Evolutionary conservation across 64 coral and sea anemone species (phyloP).

Genomic region (Catalaphyllia jardinei): DNA sequence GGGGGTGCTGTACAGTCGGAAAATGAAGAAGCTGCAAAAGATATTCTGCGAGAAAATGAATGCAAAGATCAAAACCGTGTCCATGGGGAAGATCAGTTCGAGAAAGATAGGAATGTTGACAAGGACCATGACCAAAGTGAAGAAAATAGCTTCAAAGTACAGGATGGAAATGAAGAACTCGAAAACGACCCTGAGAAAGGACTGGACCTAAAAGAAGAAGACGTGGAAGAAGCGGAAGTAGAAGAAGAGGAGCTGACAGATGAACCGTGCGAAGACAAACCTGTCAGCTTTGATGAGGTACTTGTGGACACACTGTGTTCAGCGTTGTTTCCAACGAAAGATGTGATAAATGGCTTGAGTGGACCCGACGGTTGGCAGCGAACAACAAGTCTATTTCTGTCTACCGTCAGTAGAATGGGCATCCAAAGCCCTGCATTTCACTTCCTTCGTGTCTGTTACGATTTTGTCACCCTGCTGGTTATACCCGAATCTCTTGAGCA

Average conservation of each 20-base stretch:
- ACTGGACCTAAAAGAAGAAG: too few relatives aligned
- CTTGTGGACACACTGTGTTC: conserved; percentile 43
- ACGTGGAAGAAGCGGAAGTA: background rate
- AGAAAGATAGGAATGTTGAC: background rate
- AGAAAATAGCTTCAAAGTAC: background rate
- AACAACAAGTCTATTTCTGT: conserved; percentile 51
- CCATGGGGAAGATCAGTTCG: background rate
- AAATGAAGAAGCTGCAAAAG: background rate
- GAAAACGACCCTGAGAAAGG: background rate
- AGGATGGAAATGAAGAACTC: background rate
- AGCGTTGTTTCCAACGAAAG: conserved; percentile 69
- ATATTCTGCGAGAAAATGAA: background rate
- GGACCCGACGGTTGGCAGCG: conserved; percentile 46
- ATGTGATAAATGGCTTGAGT: conserved; percentile 3
- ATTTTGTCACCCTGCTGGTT: conserved; percentile 64
- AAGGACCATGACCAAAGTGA: background rate
- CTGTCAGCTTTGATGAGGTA: conserved; percentile 23
- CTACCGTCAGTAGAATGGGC: conserved; percentile 54
- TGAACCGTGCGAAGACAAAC: background rate
- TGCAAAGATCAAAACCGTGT: background rate
- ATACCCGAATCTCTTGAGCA: conserved; percentile 46
- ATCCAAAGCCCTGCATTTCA: conserved; percentile 51
- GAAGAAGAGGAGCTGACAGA: too few relatives aligned
- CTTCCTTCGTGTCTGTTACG: conserved; percentile 77
- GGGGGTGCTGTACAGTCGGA: background rate